phyloP scores from a whole-genome alignment of 2,888 invertebrate genomes.

The Globia sparganii region DNA sequence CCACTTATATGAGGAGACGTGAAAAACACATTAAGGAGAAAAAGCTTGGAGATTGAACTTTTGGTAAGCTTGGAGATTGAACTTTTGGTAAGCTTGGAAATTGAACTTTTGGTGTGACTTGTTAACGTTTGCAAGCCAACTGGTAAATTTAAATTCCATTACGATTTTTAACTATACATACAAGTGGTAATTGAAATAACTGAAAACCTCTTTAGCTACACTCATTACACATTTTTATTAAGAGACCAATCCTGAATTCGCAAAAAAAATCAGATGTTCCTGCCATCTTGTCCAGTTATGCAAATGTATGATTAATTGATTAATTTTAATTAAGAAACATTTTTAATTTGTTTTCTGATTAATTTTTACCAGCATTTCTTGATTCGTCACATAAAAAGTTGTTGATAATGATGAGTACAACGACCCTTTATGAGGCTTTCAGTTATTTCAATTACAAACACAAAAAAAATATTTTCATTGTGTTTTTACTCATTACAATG shows the following conservation, averaged over 20 bases:
- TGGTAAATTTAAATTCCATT: not conserved
- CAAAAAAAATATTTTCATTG: too few species aligned
- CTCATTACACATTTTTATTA: not conserved
- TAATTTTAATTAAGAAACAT: too few species aligned
- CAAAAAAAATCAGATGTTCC: too few species aligned
- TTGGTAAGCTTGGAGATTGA: not conserved
- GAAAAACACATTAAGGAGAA: constrained; percentile 36
- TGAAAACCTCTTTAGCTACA: too few species aligned
- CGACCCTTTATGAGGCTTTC: not conserved
- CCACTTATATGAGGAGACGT: constrained; percentile 31
- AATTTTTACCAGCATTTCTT: not conserved
- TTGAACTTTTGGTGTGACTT: not conserved
- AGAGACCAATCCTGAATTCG: not conserved
- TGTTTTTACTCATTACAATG: not conserved
- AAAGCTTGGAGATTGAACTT: constrained; percentile 1
- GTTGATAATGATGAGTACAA: not conserved
- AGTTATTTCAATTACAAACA: not conserved
- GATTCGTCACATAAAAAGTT: not conserved
- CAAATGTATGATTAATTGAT: not conserved
- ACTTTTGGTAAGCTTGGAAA: not conserved
- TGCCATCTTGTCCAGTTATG: not conserved
- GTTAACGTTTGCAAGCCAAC: not conserved
- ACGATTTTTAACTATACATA: not conserved
- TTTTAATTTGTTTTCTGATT: too few species aligned
- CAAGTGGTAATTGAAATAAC: not conserved